A percentile compares a stretch with the other conserved stretches of the same genome.
Conservation (phyloP, 2,888 invertebrate species). For the Amiota mariae region DNA sequence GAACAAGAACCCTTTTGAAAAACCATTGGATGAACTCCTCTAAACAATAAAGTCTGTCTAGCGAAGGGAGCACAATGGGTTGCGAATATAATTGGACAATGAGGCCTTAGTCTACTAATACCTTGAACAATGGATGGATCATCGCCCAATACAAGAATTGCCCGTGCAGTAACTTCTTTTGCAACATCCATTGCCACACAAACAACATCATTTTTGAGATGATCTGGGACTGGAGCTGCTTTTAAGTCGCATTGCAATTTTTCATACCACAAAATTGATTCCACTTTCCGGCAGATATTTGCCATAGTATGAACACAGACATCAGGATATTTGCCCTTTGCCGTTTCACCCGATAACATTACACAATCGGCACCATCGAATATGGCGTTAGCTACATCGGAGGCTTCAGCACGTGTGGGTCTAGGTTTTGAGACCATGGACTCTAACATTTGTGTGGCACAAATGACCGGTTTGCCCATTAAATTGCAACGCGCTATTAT, state of each 20-base stretch:
- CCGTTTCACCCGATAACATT: slow-evolving; percentile 98
- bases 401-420: slow-evolving; percentile 95
- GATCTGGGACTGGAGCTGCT: slow-evolving; percentile 32
- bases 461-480: slow-evolving; percentile 96
- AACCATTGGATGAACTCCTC: slow-evolving; percentile 50
- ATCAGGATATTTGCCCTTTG: slow-evolving; percentile 95
- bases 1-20: slow-evolving; percentile 40
- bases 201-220: slow-evolving; percentile 67
- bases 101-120: slow-evolving; percentile 92
- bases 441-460: slow-evolving; percentile 98
- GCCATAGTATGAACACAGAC: slow-evolving; percentile 92
- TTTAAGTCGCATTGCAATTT: slow-evolving; percentile 89
- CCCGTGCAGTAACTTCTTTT: slow-evolving; percentile 87
- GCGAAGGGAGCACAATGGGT: slow-evolving; percentile 87
- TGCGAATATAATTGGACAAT: slow-evolving; percentile 94
- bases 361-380: slow-evolving; percentile 98
- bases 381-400: slow-evolving; percentile 98
- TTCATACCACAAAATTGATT: slow-evolving; percentile 94
- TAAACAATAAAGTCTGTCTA: slow-evolving; percentile 76
- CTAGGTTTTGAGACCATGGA: slow-evolving; percentile 98
- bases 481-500: slow-evolving; percentile 97
- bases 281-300: slow-evolving; percentile 95
- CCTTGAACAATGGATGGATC: slow-evolving; percentile 80
- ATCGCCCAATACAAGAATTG: slow-evolving; percentile 84
- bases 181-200: slow-evolving; percentile 95